Base-by-base conservation (phyloP, 2,888 invertebrate genomes). In the Mesorhabditis belari region DNA sequence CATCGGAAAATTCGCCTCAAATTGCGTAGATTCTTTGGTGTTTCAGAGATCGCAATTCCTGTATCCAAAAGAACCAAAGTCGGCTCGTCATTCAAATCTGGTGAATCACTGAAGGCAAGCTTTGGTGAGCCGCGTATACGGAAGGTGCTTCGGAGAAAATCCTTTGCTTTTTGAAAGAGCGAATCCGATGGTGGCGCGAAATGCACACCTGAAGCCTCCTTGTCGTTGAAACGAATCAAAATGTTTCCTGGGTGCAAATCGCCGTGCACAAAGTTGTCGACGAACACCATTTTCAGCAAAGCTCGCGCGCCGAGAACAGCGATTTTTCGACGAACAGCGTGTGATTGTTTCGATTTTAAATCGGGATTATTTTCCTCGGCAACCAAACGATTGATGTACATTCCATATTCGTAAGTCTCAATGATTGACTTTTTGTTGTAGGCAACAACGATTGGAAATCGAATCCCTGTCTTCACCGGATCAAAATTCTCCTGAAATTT, bases 191-290 rank as follows among this genome's bases (percentile, higher is more conserved):
- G 63, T 19, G 69, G 70, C 23, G 74, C 74, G 23, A 63, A 58
- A 60, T 74, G 74, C 24, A 74, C 72, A 26, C 74, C 74, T 49
- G 65, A 63, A 23, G 63, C 64, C 27, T 66, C 70, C 35, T 63
- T 62, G 53, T 73, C 73, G 58, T 73, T 73, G 63, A 73, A 73
- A 29, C 81, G 77, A 3, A 85, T 84, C 61, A 85, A 72, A 64
- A 85, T 84, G 69, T 85, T 85, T 3, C 85, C 85, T 0, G 85
- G 85, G 75, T 85, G 85, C n/a, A 85, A 79, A 70, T 85, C 85
- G 57, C 85, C 85, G 71, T 85, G 85, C 5, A 85, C 82, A 65
- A 85, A 84, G 66, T 85, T 85, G 69, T 85, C 84, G 3, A 80
- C 80, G 70, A 85, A 85, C 35, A 85, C 81, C 85, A 85, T 85